Base-by-base conservation (phyloP, 2,797 vertebrate genomes). In the Xenops minutus region DNA sequence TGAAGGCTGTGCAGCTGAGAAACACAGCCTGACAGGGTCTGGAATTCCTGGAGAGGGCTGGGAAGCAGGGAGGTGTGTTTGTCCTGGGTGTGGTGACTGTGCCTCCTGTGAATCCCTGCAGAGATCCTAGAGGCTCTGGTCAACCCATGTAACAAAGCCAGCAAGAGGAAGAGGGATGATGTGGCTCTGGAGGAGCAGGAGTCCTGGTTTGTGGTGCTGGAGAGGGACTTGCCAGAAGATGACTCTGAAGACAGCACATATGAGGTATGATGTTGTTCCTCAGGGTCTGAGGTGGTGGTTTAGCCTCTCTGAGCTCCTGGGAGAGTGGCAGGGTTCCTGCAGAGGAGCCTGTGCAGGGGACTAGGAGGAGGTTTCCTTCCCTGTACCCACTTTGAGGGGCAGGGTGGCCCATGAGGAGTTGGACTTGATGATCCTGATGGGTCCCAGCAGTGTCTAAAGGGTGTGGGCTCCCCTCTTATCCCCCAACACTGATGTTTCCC, bases 101-200 rank as follows among this genome's bases (percentile, higher is more conserved):
- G 37, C 11, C 34, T 39, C 36, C 44, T 44, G 3, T 4, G 39
- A 30, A 56, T 41, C 37, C 43, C 75, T 85, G 49, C 97, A 99
- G 99, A 99, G 86, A 85, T 98, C 37, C 23, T 62, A 23, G 92
- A 97, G 20, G 98, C 98, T 72, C 98, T 96, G 9, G 96, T 97
- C 3, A 97, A 98, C 89, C 98, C 98, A 1, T 93, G 68, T 46
- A 97, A 97, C 30, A 98, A 98, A 88, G 98, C 98, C 62, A 98
- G 93, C 93, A 99, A 99, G 95, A 97, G 98, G 63, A 99, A 99
- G 80, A 72, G 98, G 79, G 98, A 98, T 30, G 99, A 99, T 1
- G 23, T 98, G 62, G 95, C 96, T 61, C 86, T 97, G 11, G 97
- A 98, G 24, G 98, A 98, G 19, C 97, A 97, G 27, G 97, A 92